Evolutionary conservation across 2,888 invertebrate species (phyloP).

Genomic region (Cabera pusaria): DNA sequence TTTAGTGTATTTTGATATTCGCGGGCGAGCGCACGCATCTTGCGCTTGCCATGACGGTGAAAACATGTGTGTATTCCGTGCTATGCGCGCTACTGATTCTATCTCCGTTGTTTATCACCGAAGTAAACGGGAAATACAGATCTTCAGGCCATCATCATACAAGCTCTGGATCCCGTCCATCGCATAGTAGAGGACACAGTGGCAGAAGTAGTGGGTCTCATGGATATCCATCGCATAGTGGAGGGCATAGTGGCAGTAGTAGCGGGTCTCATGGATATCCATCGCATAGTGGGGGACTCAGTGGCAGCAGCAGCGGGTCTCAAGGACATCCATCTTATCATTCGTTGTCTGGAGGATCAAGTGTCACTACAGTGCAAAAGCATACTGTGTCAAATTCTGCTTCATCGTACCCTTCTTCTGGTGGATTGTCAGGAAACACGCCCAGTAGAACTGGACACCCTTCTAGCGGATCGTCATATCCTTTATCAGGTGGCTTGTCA

Average conservation of each 20-base stretch:
- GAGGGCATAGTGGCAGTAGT: background rate
- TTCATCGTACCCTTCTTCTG: conserved; percentile 2
- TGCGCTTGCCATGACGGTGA: conserved; percentile 10
- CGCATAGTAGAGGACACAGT: too few relatives aligned
- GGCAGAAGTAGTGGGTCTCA: background rate
- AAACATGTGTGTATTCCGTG: conserved; percentile 4
- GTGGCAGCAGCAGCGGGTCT: too few relatives aligned
- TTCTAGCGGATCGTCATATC: too few relatives aligned
- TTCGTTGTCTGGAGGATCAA: conserved; percentile 4
- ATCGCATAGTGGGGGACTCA: too few relatives aligned
- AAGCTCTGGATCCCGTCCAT: conserved; percentile 1
- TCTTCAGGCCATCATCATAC: background rate
- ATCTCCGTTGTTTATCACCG: conserved; percentile 14
- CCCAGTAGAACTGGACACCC: too few relatives aligned
- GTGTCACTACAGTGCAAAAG: too few relatives aligned
- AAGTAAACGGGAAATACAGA: conserved; percentile 12
- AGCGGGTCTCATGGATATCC: conserved; percentile 6
- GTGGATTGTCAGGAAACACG: conserved; percentile 3
- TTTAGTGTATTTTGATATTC: conserved; percentile 10
- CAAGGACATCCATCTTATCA: too few relatives aligned
- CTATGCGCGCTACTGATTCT: conserved; percentile 11
- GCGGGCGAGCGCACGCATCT: conserved; percentile 6
- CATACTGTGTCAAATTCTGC: too few relatives aligned
- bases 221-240: background rate
- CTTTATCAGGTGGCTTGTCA: too few relatives aligned